Evolutionary conservation across 2,113 vertebrate species (phyloP).

Genomic region (Sterna hirundo): DNA sequence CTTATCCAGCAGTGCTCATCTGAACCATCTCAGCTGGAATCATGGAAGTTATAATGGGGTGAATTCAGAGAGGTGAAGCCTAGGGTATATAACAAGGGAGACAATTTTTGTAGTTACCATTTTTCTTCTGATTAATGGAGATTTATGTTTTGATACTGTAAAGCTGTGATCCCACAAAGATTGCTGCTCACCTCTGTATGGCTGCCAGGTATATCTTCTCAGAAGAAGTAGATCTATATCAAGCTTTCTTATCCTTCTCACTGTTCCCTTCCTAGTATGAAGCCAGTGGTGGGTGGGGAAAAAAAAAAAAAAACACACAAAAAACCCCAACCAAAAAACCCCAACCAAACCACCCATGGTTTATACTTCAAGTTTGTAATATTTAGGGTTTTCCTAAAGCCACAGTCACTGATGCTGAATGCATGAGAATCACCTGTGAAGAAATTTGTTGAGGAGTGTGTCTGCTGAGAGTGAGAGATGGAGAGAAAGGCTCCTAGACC

Average conservation of each 20-base stretch:
- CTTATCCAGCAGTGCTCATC: background rate
- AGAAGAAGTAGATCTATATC: background rate
- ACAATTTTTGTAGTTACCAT: background rate
- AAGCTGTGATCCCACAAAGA: background rate
- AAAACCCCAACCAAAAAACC: no score
- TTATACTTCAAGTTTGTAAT: background rate
- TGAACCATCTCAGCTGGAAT: background rate
- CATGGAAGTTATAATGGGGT: background rate
- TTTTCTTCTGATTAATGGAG: constrained; percentile 10
- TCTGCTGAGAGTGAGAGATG: background rate
- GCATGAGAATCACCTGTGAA: background rate
- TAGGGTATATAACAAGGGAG: background rate
- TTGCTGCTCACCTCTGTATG: background rate
- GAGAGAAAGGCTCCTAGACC: background rate
- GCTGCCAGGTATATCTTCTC: background rate
- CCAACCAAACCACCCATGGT: background rate
- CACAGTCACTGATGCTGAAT: rapidly evolving
- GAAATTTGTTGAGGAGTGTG: background rate
- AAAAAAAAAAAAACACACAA: background rate
- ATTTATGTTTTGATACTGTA: background rate
- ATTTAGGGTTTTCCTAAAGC: background rate
- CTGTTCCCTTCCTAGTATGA: background rate
- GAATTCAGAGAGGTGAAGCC: background rate
- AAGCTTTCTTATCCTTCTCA: background rate
- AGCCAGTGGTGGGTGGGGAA: background rate